Evolutionary conservation across 2,888 invertebrate genomes (phyloP).

Genomic region (Amblyteles armatorius): DNA sequence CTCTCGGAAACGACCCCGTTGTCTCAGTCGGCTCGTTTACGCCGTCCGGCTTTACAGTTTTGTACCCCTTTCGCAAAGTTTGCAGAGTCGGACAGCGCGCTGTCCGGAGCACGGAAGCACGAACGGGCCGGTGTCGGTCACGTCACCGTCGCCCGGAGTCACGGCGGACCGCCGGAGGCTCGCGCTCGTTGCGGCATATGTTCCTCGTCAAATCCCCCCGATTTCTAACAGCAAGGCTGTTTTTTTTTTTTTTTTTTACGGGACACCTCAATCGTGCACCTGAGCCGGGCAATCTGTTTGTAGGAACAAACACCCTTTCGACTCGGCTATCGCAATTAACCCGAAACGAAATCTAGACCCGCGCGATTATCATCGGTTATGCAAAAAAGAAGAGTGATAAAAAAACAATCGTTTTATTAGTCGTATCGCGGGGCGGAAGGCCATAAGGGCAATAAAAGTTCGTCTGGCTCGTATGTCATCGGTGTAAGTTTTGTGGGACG

Average conservation of each 20-base stretch:
- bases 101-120: slow-evolving; percentile 54
- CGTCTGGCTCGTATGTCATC: slow-evolving; percentile 41
- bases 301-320: slow-evolving; percentile 45
- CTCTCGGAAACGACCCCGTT: slow-evolving; percentile 36
- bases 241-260: slow-evolving; percentile 23
- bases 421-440: slow-evolving; percentile 1
- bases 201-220: slow-evolving; percentile 37
- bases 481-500: slow-evolving; percentile 1
- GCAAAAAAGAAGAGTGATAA: neutral
- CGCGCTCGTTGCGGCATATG: slow-evolving; percentile 49
- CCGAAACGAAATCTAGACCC: slow-evolving; percentile 69
- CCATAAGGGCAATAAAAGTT: slow-evolving; percentile 47
- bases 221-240: slow-evolving; percentile 5
- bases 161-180: slow-evolving; percentile 62
- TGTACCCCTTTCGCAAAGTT: slow-evolving; percentile 59
- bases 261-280: slow-evolving; percentile 43
- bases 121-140: slow-evolving; percentile 54
- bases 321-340: slow-evolving; percentile 79
- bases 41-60: slow-evolving; percentile 50
- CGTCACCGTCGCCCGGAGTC: slow-evolving; percentile 64
- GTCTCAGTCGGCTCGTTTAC: slow-evolving; percentile 50
- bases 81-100: slow-evolving; percentile 51
- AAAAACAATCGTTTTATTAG: slow-evolving; percentile 63
- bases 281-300: slow-evolving; percentile 44
- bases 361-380: slow-evolving; percentile 66